A percentile compares a stretch with the other conserved stretches of the same genome.
These are phyloP conservation scores for Aleiodes sp. DNA, from an alignment of 1,140 invertebrate genomes.

Conservation along the genomic window DNA sequence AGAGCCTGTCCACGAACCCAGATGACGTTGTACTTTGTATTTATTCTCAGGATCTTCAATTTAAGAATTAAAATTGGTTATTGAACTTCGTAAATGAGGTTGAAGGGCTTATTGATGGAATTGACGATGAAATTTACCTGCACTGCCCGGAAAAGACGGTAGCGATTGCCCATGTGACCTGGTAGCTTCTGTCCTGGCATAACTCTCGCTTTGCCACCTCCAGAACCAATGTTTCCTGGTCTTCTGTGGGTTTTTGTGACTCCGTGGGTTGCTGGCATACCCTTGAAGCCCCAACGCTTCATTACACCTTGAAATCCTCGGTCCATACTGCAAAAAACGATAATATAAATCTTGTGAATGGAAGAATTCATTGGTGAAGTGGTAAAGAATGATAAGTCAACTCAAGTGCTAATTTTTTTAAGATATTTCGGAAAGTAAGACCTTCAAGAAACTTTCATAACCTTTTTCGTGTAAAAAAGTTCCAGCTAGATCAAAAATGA, in stretches of 20 bases:
- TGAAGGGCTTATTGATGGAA: neutral
- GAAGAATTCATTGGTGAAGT: too few relatives aligned
- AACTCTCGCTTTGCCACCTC: constrained; percentile 84
- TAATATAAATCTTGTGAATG: neutral
- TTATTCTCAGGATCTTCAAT: constrained; percentile 85
- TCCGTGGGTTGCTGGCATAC: constrained; percentile 91
- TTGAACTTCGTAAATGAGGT: too few relatives aligned
- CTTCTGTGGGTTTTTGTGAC: constrained; percentile 95
- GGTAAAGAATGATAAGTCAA: too few relatives aligned
- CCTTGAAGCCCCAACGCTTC: constrained; percentile 95
- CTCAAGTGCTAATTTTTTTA: too few relatives aligned
- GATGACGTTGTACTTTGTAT: constrained; percentile 93
- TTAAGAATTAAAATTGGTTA: constrained; percentile 30
- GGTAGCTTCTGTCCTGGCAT: constrained; percentile 97
- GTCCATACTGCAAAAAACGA: constrained; percentile 73
- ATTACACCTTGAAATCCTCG: constrained; percentile 99
- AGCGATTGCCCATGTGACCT: constrained; percentile 94
- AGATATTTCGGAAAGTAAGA: too few relatives aligned
- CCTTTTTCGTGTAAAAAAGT: too few relatives aligned
- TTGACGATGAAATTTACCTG: constrained; percentile 63
- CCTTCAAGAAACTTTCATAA: too few relatives aligned
- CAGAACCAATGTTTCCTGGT: constrained; percentile 88
- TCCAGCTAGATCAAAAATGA: neutral
- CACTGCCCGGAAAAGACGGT: constrained; percentile 76
- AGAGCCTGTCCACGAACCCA: constrained; percentile 85